Conservation (phyloP, 2,113 vertebrate species). For the Phrynosoma blainvillii region DNA sequence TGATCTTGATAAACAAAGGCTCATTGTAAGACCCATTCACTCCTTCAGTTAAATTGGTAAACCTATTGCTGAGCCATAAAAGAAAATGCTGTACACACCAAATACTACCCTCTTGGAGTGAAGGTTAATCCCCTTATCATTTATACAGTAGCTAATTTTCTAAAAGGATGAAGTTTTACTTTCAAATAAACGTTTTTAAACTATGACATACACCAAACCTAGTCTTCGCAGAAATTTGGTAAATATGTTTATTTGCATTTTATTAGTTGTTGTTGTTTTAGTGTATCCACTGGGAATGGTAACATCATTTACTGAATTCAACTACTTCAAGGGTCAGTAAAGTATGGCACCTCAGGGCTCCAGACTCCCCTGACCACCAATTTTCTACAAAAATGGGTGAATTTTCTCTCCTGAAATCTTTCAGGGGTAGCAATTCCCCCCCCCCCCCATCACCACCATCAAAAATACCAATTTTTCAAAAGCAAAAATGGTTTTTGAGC, state of each 20-base stretch:
- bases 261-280: background rate
- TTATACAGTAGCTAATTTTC: too few species aligned
- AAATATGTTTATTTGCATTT: too few species aligned
- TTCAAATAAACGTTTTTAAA: background rate
- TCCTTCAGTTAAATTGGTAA: background rate
- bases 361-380: too few species aligned
- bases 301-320: background rate
- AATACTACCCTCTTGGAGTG: background rate
- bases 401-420: too few species aligned
- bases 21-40: background rate
- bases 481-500: too few species aligned
- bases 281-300: background rate
- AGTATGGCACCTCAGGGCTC: too few species aligned
- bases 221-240: background rate
- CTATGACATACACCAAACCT: background rate
- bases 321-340: too few species aligned
- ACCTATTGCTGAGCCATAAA: background rate
- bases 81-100: background rate
- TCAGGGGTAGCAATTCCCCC: too few species aligned
- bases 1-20: background rate
- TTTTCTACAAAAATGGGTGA: too few species aligned
- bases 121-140: background rate
- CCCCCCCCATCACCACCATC: too few species aligned
- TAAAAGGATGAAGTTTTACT: background rate
- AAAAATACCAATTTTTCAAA: too few species aligned